These are phyloP conservation scores for Fulmarus glacialis DNA, from an alignment of 2,113 vertebrate genomes.

Conservation along the genomic window DNA sequence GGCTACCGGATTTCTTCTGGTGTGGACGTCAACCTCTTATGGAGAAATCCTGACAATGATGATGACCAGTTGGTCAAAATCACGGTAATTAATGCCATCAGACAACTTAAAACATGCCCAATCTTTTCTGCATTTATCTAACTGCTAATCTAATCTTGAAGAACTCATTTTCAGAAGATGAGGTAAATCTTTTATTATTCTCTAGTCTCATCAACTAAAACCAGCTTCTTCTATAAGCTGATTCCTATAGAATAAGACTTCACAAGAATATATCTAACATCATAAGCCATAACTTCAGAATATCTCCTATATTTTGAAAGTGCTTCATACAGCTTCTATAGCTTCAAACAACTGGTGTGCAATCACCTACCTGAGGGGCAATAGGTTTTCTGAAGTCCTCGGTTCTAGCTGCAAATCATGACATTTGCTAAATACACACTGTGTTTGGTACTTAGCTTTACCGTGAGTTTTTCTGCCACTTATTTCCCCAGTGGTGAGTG, in stretches of 20 bases:
- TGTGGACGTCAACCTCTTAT: conserved; percentile 85
- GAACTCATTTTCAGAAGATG: neutral
- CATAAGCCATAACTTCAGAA: neutral
- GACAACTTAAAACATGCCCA: neutral
- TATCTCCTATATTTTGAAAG: neutral
- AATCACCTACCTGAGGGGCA: neutral
- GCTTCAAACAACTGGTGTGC: neutral
- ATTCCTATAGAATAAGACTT: neutral
- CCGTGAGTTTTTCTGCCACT: neutral
- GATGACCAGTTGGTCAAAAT: conserved; percentile 90
- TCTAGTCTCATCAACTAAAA: neutral
- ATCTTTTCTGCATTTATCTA: neutral
- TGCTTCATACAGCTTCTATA: neutral
- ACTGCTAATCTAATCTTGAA: neutral
- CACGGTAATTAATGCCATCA: conserved; percentile 69
- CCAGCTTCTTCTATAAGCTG: neutral
- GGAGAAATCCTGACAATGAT: conserved; percentile 89
- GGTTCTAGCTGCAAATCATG: neutral
- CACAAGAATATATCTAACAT: neutral
- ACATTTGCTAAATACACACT: neutral
- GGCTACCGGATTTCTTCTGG: conserved; percentile 86
- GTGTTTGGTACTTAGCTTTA: neutral
- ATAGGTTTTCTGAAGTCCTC: neutral
- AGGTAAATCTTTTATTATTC: neutral
- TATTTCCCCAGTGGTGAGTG: neutral